phyloP scores from a whole-genome alignment of 2,888 invertebrate species.

The Xestoiulus laeticollis region DNA sequence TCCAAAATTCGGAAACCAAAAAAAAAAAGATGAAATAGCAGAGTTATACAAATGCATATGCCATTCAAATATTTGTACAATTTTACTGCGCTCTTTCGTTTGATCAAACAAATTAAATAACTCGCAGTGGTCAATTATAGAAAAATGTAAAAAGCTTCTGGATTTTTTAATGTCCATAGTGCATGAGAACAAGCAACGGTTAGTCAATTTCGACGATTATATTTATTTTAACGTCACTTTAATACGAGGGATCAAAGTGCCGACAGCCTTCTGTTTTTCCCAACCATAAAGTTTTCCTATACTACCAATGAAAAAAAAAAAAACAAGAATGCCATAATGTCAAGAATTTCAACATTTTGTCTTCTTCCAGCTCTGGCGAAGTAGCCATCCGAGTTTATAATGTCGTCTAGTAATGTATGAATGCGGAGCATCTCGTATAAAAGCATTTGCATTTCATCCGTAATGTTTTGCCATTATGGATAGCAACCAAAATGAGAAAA shows the following conservation, averaged over 20 bases:
- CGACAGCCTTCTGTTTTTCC: constrained; percentile 42
- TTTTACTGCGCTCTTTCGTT: constrained; percentile 38
- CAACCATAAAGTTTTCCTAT: constrained; percentile 24
- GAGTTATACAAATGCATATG: not conserved
- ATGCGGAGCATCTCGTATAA: constrained; percentile 31
- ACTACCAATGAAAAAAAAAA: not conserved
- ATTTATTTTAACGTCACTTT: constrained; percentile 36
- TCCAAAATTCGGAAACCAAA: not conserved
- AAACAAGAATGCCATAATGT: constrained; percentile 40
- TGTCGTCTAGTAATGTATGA: constrained; percentile 39
- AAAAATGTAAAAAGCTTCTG: constrained; percentile 23
- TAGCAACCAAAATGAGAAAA: not conserved
- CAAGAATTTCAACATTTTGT: not conserved
- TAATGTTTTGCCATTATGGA: constrained; percentile 6
- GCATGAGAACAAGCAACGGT: constrained; percentile 36
- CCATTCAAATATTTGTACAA: constrained; percentile 20
- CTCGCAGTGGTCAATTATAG: constrained; percentile 36
- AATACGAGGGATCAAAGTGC: constrained; percentile 28
- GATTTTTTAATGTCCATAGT: constrained; percentile 39
- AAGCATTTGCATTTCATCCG: not conserved
- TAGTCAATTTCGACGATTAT: constrained; percentile 36
- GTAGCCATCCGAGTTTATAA: constrained; percentile 13
- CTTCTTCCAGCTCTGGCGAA: not conserved
- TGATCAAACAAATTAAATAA: constrained; percentile 31
- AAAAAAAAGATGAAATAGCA: not conserved